Base-by-base conservation (phyloP, 2,113 vertebrate genomes). In the Excalfactoria chinensis region DNA sequence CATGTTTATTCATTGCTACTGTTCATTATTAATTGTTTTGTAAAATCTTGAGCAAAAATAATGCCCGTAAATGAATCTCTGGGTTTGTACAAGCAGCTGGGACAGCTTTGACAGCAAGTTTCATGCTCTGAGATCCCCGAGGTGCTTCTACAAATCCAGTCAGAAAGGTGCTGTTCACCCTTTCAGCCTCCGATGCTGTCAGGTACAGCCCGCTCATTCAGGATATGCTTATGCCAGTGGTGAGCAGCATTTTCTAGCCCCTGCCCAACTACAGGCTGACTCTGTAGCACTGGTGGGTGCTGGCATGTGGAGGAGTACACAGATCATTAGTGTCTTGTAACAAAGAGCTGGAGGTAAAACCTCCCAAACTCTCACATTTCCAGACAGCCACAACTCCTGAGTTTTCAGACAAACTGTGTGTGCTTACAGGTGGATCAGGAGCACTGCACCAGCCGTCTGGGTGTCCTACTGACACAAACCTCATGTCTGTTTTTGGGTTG, bases 141-240 rank as follows among this genome's bases (percentile, higher is more conserved):
- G 0, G 0, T 0, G 0, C 8, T 89, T 32, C 23, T 37, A 74
- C 11, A 59, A 1, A 16, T 73, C 12, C 8, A 9, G 6, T 18
- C 30, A 59, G 53, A 60, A n/a, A n/a, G 19, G 28, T 9, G 10
- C 4, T 46, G 49, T 4, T 8, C 35, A 25, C 59, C 35, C n/a
- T 68, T 53, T 23, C 15, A 66, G n/a, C 40, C 8, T 26, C 58
- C 32, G 11, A 3, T 56, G 48, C 30, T 58, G 14, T 26, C n/a
- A 19, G 11, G 16, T 28, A n/a, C 4, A 4, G 28, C 34, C 62
- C 13, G 9, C 28, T 68, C 5, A 0, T 60, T 66, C 10, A 19
- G 53, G 63, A 43, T 7, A 7, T 66, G 63, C 41, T 20, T 66
- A 40, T 30, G 20, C 19, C 6, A 6, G 8, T 6, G 25, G 35